Evolutionary conservation across 2,888 invertebrate species (phyloP).

Genomic region (Dicyrtoma fusca): DNA sequence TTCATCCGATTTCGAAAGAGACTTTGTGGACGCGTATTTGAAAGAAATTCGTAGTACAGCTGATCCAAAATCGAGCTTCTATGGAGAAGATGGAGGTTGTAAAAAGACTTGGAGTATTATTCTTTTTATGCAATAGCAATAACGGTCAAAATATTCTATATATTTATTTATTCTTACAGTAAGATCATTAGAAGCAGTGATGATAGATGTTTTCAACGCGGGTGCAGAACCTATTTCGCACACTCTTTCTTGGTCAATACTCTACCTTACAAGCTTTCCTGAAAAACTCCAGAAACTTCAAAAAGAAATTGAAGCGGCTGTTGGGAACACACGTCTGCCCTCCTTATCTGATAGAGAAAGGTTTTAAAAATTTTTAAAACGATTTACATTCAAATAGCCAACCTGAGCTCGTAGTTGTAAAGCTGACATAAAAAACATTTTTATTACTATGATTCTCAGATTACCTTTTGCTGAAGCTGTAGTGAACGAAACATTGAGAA

Average conservation of each 20-base stretch:
- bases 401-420: too few relatives aligned
- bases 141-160: too few relatives aligned
- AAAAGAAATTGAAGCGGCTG: slow-evolving; percentile 17
- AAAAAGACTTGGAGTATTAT: too few relatives aligned
- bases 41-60: background rate
- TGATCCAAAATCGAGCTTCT: slow-evolving; percentile 13
- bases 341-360: slow-evolving; percentile 34
- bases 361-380: too few relatives aligned
- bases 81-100: slow-evolving; percentile 13
- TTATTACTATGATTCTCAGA: slow-evolving; percentile 43
- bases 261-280: slow-evolving; percentile 9
- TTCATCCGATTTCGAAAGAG: background rate
- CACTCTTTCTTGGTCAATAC: slow-evolving; percentile 6
- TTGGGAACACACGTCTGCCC: slow-evolving; percentile 31
- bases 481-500: slow-evolving; percentile 54
- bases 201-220: slow-evolving; percentile 22
- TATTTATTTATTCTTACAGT: too few relatives aligned
- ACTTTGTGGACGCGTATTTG: slow-evolving; percentile 25
- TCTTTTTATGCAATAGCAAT: too few relatives aligned
- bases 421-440: background rate
- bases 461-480: slow-evolving; percentile 55
- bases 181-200: slow-evolving; percentile 9
- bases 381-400: too few relatives aligned
- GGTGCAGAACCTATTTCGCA: slow-evolving; percentile 15
- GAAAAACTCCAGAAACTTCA: slow-evolving; percentile 13